Percentiles rank a stretch among this genome's conserved stretches.
Conservation (phyloP, 1,140 invertebrate genomes). For the Conopomorpha cramerella region DNA sequence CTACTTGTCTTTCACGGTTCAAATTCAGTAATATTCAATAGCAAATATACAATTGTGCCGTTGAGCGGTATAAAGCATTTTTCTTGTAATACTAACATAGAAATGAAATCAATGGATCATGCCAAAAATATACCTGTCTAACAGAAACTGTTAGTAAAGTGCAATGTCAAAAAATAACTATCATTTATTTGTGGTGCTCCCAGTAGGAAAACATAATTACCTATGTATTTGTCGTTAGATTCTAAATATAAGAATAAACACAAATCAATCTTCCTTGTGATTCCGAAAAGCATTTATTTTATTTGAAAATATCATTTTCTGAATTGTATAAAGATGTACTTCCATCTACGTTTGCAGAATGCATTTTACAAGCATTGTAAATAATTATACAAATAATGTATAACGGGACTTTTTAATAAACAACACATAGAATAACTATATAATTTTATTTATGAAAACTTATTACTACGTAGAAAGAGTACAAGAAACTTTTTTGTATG, state of each 20-base stretch:
- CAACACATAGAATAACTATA: not conserved
- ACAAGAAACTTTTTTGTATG: not conserved
- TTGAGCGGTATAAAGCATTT: too few relatives aligned
- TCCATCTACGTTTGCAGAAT: too few relatives aligned
- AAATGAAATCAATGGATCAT: not conserved
- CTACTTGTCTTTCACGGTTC: not conserved
- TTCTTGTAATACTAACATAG: not conserved
- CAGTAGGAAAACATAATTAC: too few relatives aligned
- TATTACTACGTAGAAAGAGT: too few relatives aligned
- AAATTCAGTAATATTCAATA: not conserved
- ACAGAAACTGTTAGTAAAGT: not conserved
- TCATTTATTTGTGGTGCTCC: too few relatives aligned
- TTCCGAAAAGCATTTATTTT: too few relatives aligned
- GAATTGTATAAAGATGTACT: too few relatives aligned
- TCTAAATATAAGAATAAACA: too few relatives aligned
- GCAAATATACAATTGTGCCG: not conserved
- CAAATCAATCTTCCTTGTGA: too few relatives aligned
- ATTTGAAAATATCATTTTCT: too few relatives aligned
- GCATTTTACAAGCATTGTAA: slow-evolving; percentile 6
- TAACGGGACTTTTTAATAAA: not conserved
- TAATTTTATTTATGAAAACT: not conserved
- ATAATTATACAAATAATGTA: slow-evolving; percentile 11
- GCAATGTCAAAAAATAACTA: not conserved
- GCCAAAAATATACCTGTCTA: not conserved
- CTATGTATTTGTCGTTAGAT: too few relatives aligned